Conservation (phyloP, 2,797 vertebrate genomes). For the Coluber constrictor region DNA sequence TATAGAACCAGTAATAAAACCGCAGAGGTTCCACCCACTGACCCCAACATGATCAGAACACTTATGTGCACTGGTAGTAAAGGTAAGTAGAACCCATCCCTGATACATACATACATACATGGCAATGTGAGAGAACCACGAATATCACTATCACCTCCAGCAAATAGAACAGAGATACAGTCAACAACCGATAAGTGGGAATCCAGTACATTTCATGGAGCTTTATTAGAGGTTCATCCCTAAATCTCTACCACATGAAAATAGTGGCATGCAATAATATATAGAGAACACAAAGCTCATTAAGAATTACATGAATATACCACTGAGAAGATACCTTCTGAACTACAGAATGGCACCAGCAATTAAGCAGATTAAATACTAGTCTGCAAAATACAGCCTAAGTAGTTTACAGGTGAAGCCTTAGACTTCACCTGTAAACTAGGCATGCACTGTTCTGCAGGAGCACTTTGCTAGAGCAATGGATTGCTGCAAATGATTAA, state of each 20-base stretch:
- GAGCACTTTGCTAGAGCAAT: not conserved
- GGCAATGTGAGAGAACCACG: not conserved
- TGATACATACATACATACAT: not conserved
- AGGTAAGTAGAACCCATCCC: no score
- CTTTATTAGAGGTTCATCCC: not conserved
- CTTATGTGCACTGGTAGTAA: no score
- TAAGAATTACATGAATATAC: not conserved
- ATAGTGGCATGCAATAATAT: not conserved
- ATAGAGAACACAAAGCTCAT: not conserved
- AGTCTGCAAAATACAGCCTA: not conserved
- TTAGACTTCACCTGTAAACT: not conserved
- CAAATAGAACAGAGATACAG: not conserved
- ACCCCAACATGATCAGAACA: no score
- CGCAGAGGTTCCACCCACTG: no score
- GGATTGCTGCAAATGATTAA: not conserved
- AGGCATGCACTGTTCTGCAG: not conserved
- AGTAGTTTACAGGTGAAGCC: not conserved
- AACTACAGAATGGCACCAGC: not conserved
- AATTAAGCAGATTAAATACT: not conserved
- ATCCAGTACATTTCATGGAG: not conserved
- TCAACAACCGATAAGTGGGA: not conserved
- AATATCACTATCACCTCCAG: not conserved
- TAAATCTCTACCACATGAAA: not conserved
- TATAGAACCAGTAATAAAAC: no score
- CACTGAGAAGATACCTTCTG: not conserved